Base-by-base conservation (phyloP, 2,888 invertebrate species). In the Cosmorhoe ocellata region DNA sequence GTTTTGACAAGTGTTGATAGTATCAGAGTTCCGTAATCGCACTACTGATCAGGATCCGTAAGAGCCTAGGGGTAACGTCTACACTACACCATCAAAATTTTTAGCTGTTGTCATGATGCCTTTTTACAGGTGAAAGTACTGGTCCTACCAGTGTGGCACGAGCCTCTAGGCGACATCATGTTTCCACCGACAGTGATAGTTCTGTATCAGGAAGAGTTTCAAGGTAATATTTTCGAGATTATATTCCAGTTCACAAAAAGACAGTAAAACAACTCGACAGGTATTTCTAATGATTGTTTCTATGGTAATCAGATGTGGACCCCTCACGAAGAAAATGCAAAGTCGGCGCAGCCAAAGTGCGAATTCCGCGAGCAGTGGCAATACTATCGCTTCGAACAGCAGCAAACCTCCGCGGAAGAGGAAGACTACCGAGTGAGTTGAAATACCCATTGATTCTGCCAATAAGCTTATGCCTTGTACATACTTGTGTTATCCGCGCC, bases 391-490 rank as follows among this genome's bases (percentile, higher is more conserved):
- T 0, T 90, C 90, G 1, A 88, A 82, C 62, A 84, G 88, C 65
- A 87, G 86, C 73, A 91, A 90, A 56, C 74, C 88, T n/a, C 85
- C 85, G 14, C 75, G 90, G 12, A 90, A 91, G 59, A 76, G 91
- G 49, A 91, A 90, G 58, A 83, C 66, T 27, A 90, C 90, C 0
- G 91, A 90, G 91, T 90, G 51, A 83, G 76, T 67, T 11, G 10
- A 27, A 14, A 11, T 11, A 24, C 2, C 3, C 3, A 18, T 18
- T 3, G 18, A 18, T n/a, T n/a, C n/a, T n/a, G n/a, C n/a, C n/a
- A 18, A 18, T 18, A 18, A 18, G 2, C 2, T 18, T 18, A 3
- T 18, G 5, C 5, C 2, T 2, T 18, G 2, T 18, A 18, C 18
- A 18, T 2, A 18, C 5, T 18, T 18, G 5, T 18, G 18, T 18